Conservation (phyloP, 2,113 vertebrate species). For the Chinchilla lanigera region DNA sequence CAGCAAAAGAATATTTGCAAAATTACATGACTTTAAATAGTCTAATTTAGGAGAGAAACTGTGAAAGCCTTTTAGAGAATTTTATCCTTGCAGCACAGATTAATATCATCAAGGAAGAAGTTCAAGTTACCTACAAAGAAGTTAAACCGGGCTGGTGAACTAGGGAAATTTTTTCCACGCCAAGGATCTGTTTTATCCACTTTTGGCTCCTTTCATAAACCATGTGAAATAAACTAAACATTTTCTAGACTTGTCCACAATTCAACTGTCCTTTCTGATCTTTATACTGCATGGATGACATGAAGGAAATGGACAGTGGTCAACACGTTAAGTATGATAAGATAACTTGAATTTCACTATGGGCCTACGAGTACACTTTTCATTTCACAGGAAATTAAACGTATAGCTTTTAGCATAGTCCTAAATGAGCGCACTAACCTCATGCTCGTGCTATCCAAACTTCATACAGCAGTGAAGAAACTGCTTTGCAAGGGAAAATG, state of each 20-base stretch:
- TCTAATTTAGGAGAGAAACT: not conserved
- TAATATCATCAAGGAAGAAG: not conserved
- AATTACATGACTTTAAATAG: not conserved
- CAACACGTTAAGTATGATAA: not conserved
- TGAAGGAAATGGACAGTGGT: not conserved
- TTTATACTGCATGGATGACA: not conserved
- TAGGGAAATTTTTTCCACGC: not conserved
- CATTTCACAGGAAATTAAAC: not conserved
- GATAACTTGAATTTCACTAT: not conserved
- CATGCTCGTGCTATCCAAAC: not conserved
- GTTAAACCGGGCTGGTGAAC: not conserved
- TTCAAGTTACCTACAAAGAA: not conserved
- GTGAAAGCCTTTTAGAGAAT: not conserved
- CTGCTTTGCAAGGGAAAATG: not conserved
- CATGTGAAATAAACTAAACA: not conserved
- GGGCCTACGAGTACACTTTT: not conserved
- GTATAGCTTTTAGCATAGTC: not conserved
- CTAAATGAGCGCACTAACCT: not conserved
- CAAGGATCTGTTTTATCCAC: not conserved
- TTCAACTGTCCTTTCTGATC: not conserved
- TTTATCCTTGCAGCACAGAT: not conserved
- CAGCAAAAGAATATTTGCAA: not conserved
- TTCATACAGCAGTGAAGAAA: not conserved
- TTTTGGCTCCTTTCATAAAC: not conserved
- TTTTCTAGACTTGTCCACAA: no score